Evolutionary conservation across 2,797 vertebrate genomes (phyloP).

Genomic region (Percopsis omiscomaycus): DNA sequence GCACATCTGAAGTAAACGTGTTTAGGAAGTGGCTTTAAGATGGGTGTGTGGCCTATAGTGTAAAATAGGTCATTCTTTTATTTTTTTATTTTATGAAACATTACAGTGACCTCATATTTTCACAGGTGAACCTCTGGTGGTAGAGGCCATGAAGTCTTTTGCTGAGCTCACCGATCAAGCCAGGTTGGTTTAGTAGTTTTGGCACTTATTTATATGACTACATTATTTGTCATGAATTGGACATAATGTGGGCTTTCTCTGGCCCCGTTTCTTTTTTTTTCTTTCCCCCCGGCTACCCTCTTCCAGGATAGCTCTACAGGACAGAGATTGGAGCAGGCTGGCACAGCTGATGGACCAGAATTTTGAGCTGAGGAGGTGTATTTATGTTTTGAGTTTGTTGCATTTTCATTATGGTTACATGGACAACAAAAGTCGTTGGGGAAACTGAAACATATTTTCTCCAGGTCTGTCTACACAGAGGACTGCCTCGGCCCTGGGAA

Average conservation of each 20-base stretch:
- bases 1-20: too few species aligned
- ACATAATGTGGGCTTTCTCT: too few species aligned
- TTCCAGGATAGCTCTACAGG: constrained; percentile 66
- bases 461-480: constrained; percentile 80
- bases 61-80: too few species aligned
- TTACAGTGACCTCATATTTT: background rate
- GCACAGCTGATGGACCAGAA: constrained; percentile 83
- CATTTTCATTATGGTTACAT: background rate
- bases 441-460: background rate
- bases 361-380: constrained; percentile 80
- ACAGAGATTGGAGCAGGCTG: constrained; percentile 72
- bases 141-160: constrained; percentile 81
- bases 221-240: too few species aligned
- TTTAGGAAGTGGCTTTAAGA: too few species aligned
- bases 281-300: background rate
- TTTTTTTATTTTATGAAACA: too few species aligned
- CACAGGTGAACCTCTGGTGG: constrained; percentile 76
- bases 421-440: constrained; percentile 5
- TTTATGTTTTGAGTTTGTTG: background rate
- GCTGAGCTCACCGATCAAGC: constrained; percentile 82
- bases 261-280: background rate
- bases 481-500: constrained; percentile 81
- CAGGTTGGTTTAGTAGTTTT: constrained; percentile 61
- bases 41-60: too few species aligned
- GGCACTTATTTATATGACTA: background rate